Conservation (phyloP, 2,113 vertebrate genomes). For the Protobothrops flavoviridis region DNA sequence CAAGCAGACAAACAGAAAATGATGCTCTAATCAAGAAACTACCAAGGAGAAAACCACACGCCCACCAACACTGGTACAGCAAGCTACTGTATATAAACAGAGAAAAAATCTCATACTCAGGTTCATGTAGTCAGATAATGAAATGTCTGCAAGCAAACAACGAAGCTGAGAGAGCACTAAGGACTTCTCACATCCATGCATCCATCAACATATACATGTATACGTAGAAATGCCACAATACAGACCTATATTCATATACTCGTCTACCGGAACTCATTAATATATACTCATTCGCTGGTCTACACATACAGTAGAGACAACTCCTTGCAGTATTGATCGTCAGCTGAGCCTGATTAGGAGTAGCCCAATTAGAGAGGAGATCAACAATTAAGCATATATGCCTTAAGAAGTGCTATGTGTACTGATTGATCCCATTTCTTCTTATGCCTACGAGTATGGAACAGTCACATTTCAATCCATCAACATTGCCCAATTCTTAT, state of each 20-base stretch:
- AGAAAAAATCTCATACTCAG: background rate
- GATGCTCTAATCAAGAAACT: background rate
- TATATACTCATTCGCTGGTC: background rate
- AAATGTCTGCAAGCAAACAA: background rate
- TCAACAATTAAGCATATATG: background rate
- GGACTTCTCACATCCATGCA: background rate
- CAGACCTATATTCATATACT: background rate
- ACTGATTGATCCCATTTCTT: background rate
- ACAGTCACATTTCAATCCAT: background rate
- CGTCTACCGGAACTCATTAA: background rate
- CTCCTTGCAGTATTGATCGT: background rate
- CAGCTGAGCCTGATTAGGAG: background rate
- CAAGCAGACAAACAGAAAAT: background rate
- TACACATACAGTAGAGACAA: background rate
- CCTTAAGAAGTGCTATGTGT: background rate
- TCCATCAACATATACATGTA: background rate
- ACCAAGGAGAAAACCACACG: background rate
- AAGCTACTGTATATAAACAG: background rate
- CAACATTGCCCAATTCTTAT: background rate
- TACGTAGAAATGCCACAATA: background rate
- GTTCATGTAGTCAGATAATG: background rate
- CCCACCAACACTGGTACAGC: background rate
- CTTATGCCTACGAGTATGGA: background rate
- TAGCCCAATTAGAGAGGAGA: background rate
- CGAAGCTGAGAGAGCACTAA: background rate